Evolutionary conservation across 2,113 vertebrate species (phyloP).

Genomic region (Rhabdomys dilectus): DNA sequence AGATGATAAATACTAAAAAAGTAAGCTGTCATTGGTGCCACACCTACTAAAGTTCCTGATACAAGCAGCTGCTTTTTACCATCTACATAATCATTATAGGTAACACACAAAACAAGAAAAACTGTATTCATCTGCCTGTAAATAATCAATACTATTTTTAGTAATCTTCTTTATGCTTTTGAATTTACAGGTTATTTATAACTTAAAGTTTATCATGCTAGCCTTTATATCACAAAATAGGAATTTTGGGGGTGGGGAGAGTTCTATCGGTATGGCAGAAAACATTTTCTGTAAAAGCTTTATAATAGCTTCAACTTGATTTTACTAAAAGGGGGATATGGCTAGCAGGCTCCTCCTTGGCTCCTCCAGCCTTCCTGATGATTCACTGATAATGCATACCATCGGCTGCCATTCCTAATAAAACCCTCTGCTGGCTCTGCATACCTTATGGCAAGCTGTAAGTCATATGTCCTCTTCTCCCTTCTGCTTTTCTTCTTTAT

Average conservation of each 20-base stretch:
- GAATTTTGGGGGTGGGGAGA: background rate
- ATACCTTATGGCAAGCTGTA: constrained; percentile 41
- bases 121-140: background rate
- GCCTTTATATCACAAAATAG: constrained; percentile 33
- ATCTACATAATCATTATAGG: background rate
- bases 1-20: background rate
- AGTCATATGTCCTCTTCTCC: constrained; percentile 23
- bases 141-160: constrained; percentile 10
- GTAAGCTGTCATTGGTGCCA: background rate
- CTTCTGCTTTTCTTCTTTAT: constrained; percentile 57
- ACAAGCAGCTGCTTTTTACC: background rate
- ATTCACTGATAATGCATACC: constrained; percentile 65
- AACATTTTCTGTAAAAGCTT: constrained; percentile 15
- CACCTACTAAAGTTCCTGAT: background rate
- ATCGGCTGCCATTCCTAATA: constrained; percentile 59
- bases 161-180: constrained; percentile 7
- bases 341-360: background rate
- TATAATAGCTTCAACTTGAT: background rate
- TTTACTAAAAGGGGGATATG: background rate
- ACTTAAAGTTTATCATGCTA: constrained; percentile 43
- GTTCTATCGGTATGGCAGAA: constrained; percentile 46
- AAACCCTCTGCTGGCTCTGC: constrained; percentile 39
- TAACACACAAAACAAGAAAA: constrained; percentile 19
- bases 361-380: background rate
- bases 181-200: background rate